These are phyloP conservation scores for Apotomis turbidana DNA, from an alignment of 2,888 invertebrate species.

Conservation along the genomic window DNA sequence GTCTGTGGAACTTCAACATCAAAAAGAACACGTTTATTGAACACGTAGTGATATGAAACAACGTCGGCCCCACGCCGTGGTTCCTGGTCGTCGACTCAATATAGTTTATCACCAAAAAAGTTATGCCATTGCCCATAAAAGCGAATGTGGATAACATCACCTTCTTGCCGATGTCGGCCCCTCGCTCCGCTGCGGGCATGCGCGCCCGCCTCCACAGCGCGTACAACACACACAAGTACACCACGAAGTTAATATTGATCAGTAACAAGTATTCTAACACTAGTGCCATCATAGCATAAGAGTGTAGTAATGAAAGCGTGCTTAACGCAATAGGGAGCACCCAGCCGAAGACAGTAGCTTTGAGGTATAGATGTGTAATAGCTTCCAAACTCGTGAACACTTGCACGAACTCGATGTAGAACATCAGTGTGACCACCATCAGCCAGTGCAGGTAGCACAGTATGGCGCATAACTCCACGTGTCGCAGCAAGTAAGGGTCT, in stretches of 20 bases:
- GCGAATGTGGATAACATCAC: constrained; percentile 5
- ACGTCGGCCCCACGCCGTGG: no score
- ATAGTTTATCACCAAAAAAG: no score
- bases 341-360: constrained; percentile 13
- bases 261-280: no score
- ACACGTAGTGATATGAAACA: no score
- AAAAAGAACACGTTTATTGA: constrained; percentile 13
- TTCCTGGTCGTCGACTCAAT: no score
- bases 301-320: neutral
- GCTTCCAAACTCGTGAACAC: constrained; percentile 15
- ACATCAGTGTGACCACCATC: constrained; percentile 13
- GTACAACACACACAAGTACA: constrained; percentile 23
- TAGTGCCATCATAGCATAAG: no score
- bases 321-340: constrained; percentile 5
- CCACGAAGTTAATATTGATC: neutral
- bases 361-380: neutral
- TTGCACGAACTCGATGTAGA: constrained; percentile 23
- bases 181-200: neutral
- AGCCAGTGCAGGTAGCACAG: constrained; percentile 12
- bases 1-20: constrained; percentile 17
- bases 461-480: no score
- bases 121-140: neutral
- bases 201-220: constrained; percentile 6
- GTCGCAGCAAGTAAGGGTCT: neutral
- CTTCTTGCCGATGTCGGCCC: neutral